Conservation (phyloP, 2,113 vertebrate species). For the Holacanthus passer region DNA sequence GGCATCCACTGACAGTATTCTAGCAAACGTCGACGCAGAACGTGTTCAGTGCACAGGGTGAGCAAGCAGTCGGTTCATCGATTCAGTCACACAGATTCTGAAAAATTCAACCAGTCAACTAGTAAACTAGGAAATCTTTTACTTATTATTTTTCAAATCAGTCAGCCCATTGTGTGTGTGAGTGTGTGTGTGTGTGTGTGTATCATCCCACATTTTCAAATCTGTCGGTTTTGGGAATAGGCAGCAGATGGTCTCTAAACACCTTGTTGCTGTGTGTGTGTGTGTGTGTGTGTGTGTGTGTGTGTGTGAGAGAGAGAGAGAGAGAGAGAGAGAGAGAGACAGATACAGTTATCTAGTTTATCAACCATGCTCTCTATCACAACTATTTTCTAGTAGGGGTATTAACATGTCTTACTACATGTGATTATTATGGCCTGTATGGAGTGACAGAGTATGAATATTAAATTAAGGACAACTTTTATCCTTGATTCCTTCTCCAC, state of each 20-base stretch:
- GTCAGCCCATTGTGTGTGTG: neutral
- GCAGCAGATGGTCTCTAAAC: slow-evolving; percentile 41
- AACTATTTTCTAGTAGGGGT: no score
- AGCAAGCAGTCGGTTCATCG: neutral
- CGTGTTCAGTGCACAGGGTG: neutral
- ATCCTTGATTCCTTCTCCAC: no score
- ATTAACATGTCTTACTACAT: no score
- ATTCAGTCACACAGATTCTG: neutral
- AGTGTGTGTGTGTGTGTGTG: neutral
- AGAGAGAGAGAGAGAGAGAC: no score
- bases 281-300: neutral
- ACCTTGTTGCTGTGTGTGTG: neutral
- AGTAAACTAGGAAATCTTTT: neutral
- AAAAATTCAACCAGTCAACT: neutral
- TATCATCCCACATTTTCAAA: slow-evolving; percentile 14
- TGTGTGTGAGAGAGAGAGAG: neutral
- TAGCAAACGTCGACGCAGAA: no score
- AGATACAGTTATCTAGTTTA: slow-evolving; percentile 5
- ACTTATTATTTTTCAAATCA: neutral
- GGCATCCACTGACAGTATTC: neutral
- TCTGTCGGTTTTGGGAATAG: slow-evolving; percentile 1
- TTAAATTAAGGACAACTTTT: no score
- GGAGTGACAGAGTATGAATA: no score
- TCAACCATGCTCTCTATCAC: slow-evolving; percentile 12
- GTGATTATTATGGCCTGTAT: no score